A percentile compares a stretch with the other conserved stretches of the same genome.
phyloP scores from a whole-genome alignment of 2,797 vertebrate species.

The Eurystomus glaucurus region DNA sequence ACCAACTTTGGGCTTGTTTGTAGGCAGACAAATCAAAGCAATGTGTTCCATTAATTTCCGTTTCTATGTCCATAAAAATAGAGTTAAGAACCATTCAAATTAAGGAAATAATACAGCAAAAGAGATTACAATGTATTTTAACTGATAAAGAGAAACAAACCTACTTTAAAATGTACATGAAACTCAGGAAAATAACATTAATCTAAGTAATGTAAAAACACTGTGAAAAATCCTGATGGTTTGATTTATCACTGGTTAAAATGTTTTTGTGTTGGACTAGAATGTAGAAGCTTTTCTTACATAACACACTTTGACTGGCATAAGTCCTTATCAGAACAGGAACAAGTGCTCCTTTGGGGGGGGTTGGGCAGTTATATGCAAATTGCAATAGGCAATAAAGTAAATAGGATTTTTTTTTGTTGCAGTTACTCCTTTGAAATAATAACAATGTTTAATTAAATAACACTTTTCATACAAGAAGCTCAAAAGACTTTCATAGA shows the following conservation, averaged over 20 bases:
- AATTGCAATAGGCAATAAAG: background rate
- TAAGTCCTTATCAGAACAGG: background rate
- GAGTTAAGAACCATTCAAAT: background rate
- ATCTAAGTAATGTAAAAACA: background rate
- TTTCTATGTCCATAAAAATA: background rate
- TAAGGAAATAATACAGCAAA: background rate
- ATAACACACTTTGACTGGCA: background rate
- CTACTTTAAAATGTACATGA: background rate
- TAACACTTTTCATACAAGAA: background rate
- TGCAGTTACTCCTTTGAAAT: background rate
- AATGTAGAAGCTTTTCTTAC: background rate
- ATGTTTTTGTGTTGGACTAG: background rate
- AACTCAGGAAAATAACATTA: background rate
- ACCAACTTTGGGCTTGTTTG: background rate
- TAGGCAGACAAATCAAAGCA: background rate
- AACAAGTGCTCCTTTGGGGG: background rate
- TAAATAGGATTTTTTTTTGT: background rate
- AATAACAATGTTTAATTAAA: slow-evolving; percentile 6
- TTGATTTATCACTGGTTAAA: background rate
- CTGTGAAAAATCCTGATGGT: background rate
- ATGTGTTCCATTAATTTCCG: background rate
- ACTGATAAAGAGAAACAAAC: background rate
- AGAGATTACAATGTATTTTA: background rate
- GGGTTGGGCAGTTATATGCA: background rate
- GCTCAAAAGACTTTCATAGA: background rate